Conservation (phyloP, 2,797 vertebrate genomes). For the Coracias cyanogaster region DNA sequence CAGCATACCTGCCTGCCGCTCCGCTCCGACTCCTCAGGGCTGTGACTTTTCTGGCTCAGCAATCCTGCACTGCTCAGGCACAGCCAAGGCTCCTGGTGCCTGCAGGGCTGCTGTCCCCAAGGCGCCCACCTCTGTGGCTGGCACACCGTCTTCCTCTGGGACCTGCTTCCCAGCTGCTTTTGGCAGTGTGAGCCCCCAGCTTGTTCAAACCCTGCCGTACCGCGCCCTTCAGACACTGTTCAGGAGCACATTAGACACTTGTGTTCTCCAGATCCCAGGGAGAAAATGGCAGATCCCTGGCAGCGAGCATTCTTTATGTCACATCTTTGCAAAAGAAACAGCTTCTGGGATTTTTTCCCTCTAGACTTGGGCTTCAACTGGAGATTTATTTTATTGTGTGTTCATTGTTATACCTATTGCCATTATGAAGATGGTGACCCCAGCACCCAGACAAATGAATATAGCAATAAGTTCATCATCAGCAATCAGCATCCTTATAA, state of each 20-base stretch:
- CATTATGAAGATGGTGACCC: neutral
- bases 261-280: neutral
- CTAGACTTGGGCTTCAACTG: neutral
- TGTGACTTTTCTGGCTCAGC: neutral
- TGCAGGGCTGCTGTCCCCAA: rapidly evolving
- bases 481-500: neutral
- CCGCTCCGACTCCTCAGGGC: neutral
- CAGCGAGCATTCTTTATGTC: neutral
- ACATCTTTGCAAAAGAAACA: neutral
- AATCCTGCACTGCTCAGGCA: rapidly evolving
- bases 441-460: neutral
- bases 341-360: neutral
- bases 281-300: neutral
- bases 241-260: neutral
- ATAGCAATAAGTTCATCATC: neutral
- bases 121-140: neutral
- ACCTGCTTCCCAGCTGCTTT: neutral
- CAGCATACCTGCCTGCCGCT: rapidly evolving
- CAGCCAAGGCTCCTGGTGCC: neutral
- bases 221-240: neutral
- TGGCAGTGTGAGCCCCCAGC: neutral
- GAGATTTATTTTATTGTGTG: neutral
- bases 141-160: neutral
- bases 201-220: rapidly evolving
- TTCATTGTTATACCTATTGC: neutral